Evolutionary conservation across 2,888 invertebrate genomes (phyloP).

Genomic region (Chymomyza amoena): DNA sequence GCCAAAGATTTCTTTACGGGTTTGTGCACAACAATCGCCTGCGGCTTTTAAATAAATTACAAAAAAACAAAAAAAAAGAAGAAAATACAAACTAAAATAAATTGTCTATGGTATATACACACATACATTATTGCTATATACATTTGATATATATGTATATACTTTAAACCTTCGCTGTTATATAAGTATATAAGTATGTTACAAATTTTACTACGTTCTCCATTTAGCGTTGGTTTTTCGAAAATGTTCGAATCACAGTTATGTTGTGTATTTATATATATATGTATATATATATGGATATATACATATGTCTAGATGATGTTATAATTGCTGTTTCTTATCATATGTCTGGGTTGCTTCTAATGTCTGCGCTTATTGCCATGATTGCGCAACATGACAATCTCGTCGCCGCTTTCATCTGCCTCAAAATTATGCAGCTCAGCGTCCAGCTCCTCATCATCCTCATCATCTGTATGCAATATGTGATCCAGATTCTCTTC

Average conservation of each 20-base stretch:
- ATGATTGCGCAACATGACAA: slow-evolving; percentile 70
- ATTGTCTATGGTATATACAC: background rate
- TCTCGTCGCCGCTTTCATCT: slow-evolving; percentile 74
- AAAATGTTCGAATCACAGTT: slow-evolving; percentile 67
- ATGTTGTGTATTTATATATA: slow-evolving; percentile 42
- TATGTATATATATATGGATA: slow-evolving; percentile 24
- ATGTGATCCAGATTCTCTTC: slow-evolving; percentile 83
- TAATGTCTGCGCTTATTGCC: slow-evolving; percentile 49
- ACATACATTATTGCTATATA: background rate
- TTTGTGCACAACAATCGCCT: background rate
- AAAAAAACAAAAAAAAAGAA: background rate
- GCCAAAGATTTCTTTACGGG: background rate
- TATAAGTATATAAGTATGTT: background rate
- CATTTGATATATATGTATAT: background rate
- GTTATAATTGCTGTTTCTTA: background rate
- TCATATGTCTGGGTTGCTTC: background rate
- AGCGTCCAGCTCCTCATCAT: slow-evolving; percentile 80
- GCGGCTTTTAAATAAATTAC: background rate
- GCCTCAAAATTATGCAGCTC: slow-evolving; percentile 55
- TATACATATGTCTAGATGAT: slow-evolving; percentile 11
- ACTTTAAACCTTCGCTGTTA: background rate
- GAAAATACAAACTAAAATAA: background rate
- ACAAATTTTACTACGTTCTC: background rate
- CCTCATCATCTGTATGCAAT: slow-evolving; percentile 80
- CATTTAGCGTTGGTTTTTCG: slow-evolving; percentile 24